Percentiles rank a stretch among this genome's conserved stretches.
These are phyloP conservation scores for Drosophila dunni DNA, from an alignment of 1,140 invertebrate genomes.

Conservation along the genomic window DNA sequence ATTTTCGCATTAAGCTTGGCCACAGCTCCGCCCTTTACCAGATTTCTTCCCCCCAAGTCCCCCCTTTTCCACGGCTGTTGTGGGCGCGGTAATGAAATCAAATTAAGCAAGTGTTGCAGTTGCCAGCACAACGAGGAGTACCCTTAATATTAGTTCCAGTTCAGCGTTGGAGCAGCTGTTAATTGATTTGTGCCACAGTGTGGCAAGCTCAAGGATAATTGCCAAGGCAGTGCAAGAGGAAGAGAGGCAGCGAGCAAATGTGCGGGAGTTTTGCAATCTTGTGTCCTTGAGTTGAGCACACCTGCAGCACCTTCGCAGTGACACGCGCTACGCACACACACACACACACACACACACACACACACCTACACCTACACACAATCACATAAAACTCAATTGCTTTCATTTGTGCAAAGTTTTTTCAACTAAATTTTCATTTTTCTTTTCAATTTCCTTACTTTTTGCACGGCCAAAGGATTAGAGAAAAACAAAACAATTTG, in stretches of 20 bases:
- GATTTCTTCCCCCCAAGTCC: not conserved
- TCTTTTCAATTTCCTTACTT: constrained; percentile 11
- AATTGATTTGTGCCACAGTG: constrained; percentile 67
- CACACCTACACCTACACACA: constrained; percentile 28
- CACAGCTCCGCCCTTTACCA: constrained; percentile 68
- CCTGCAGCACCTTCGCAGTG: constrained; percentile 53
- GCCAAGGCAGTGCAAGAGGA: constrained; percentile 8
- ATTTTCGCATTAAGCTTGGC: constrained; percentile 82
- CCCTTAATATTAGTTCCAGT: constrained; percentile 26
- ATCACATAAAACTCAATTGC: constrained; percentile 65
- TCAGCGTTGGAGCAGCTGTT: constrained; percentile 37
- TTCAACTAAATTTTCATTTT: constrained; percentile 18
- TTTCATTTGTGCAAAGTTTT: constrained; percentile 65
- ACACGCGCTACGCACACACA: constrained; percentile 32
- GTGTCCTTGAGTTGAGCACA: constrained; percentile 39
- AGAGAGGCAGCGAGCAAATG: not conserved
- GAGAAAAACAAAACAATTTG: constrained; percentile 65
- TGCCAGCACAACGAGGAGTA: not conserved
- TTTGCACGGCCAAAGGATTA: constrained; percentile 57
- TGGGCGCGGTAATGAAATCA: constrained; percentile 85
- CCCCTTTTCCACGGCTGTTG: constrained; percentile 44
- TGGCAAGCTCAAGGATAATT: constrained; percentile 71
- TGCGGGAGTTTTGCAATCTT: constrained; percentile 5
- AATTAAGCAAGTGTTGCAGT: constrained; percentile 79
- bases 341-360: constrained; percentile 3